phyloP scores from a whole-genome alignment of 2,113 vertebrate genomes.

The Scalopus aquaticus region DNA sequence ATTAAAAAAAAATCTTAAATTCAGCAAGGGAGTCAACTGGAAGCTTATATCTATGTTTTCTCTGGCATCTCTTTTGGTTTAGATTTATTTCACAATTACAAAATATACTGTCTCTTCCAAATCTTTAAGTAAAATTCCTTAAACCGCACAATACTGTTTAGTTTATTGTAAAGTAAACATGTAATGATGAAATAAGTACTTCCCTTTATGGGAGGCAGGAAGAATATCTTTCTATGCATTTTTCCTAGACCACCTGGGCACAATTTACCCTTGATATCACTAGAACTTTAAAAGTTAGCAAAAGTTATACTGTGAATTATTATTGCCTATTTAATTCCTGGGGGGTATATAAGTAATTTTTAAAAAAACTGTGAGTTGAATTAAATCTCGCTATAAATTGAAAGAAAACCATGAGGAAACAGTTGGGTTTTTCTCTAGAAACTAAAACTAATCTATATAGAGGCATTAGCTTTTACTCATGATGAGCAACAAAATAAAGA shows the following conservation, averaged over 20 bases:
- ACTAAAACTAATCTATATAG: background rate
- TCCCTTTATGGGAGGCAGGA: background rate
- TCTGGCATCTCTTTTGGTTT: background rate
- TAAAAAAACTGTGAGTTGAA: background rate
- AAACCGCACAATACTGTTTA: background rate
- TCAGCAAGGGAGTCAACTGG: background rate
- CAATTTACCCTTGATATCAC: background rate
- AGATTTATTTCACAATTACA: slow-evolving; percentile 34
- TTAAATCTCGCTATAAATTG: background rate
- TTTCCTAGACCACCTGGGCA: background rate
- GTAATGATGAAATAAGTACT: slow-evolving; percentile 7
- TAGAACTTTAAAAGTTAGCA: slow-evolving; percentile 15
- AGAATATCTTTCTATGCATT: background rate
- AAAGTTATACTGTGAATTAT: background rate
- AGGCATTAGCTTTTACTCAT: background rate
- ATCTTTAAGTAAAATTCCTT: slow-evolving; percentile 8
- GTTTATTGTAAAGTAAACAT: slow-evolving; percentile 47
- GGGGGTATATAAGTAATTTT: background rate
- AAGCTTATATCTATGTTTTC: background rate
- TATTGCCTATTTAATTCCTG: background rate
- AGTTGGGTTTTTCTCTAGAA: background rate
- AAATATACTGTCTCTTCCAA: background rate
- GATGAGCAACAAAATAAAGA: background rate
- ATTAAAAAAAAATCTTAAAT: background rate
- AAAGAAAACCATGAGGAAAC: background rate